Evolutionary conservation across 2,113 vertebrate species (phyloP).

Genomic region (Psephotus haematonotus): DNA sequence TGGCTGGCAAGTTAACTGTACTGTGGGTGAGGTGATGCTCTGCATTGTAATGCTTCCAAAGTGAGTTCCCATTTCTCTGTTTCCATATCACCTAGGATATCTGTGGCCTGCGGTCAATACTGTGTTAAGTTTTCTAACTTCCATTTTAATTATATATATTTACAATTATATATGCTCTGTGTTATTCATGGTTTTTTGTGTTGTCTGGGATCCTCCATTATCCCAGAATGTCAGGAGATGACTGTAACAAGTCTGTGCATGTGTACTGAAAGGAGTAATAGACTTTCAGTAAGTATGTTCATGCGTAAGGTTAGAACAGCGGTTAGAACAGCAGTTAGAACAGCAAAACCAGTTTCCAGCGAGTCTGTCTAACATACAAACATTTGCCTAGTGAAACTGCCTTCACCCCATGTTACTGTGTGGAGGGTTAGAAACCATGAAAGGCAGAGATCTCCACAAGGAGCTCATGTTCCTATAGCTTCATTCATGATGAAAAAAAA

Average conservation of each 20-base stretch:
- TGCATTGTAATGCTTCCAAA: background rate
- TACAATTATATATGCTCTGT: background rate
- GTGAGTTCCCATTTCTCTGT: background rate
- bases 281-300: background rate
- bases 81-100: background rate
- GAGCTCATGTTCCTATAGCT: background rate
- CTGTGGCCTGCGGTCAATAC: background rate
- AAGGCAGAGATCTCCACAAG: accelerated
- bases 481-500: background rate
- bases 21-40: background rate
- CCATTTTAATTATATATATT: background rate
- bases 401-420: accelerated
- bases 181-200: background rate
- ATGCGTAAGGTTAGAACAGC: background rate
- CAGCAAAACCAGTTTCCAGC: background rate
- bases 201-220: background rate
- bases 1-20: background rate
- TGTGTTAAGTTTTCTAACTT: background rate
- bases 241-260: background rate
- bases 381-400: background rate
- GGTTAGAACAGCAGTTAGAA: background rate
- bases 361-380: background rate
- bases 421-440: background rate
- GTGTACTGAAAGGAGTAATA: background rate
- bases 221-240: background rate